phyloP scores from a whole-genome alignment of 2,797 vertebrate species.

The Anguilla anguilla region DNA sequence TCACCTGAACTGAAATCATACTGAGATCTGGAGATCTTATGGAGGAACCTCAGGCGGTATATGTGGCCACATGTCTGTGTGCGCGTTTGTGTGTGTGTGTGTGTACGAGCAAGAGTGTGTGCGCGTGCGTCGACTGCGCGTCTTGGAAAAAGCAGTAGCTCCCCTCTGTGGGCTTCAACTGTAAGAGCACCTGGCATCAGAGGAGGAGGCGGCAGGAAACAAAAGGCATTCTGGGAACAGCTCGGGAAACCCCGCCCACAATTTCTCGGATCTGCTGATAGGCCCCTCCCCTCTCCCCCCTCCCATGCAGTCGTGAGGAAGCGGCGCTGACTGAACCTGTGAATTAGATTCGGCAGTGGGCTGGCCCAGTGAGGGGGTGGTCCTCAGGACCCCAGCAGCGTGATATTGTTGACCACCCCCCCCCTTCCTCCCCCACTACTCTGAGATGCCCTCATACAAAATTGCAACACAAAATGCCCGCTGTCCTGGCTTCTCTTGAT shows the following conservation, averaged over 20 bases:
- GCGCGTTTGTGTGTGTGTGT: background rate
- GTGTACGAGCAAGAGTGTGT: background rate
- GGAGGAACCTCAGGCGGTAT: background rate
- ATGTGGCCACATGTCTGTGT: background rate
- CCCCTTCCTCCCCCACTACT: conserved; percentile 15
- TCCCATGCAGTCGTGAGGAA: background rate
- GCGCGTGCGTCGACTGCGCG: conserved; percentile 42
- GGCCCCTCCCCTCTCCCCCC: background rate
- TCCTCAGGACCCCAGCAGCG: background rate
- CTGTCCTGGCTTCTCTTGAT: background rate
- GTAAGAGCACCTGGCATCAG: conserved; percentile 64
- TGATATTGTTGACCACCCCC: background rate
- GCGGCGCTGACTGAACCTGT: background rate
- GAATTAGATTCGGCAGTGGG: background rate
- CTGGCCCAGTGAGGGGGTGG: background rate
- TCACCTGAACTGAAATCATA: background rate
- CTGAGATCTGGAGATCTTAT: background rate
- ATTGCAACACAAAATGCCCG: background rate
- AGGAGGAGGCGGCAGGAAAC: conserved; percentile 48
- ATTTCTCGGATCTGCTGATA: background rate
- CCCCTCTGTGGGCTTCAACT: conserved; percentile 82
- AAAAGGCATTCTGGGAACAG: conserved; percentile 32
- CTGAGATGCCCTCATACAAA: conserved; percentile 26
- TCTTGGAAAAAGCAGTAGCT: conserved; percentile 83
- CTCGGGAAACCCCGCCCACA: conserved; percentile 20